A percentile compares a stretch with the other conserved stretches of the same genome.
Evolutionary conservation across 2,888 invertebrate genomes (phyloP).

Genomic region (Synergus itoensis): DNA sequence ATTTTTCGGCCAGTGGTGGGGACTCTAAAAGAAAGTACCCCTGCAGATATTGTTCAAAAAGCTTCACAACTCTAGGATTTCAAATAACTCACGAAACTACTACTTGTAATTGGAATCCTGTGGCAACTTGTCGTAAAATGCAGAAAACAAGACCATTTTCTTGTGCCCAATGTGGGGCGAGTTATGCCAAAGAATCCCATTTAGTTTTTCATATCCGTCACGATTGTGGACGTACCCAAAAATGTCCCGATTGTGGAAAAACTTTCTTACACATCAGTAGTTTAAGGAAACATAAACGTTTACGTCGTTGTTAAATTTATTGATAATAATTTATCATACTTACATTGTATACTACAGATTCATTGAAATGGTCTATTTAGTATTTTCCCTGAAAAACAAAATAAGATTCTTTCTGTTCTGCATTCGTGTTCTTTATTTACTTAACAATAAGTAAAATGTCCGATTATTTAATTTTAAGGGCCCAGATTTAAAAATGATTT

Average conservation of each 20-base stretch:
- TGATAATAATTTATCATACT: background rate
- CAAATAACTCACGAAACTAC: slow-evolving; percentile 58
- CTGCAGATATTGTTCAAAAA: slow-evolving; percentile 63
- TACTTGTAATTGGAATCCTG: slow-evolving; percentile 64
- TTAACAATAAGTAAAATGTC: too few species aligned
- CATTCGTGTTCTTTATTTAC: too few species aligned
- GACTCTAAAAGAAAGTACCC: slow-evolving; percentile 46
- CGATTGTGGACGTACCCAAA: slow-evolving; percentile 66
- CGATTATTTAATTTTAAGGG: background rate
- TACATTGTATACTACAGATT: background rate
- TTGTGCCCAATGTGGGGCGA: slow-evolving; percentile 64
- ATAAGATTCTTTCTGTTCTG: too few species aligned
- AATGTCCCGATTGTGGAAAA: slow-evolving; percentile 61
- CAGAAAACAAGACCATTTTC: slow-evolving; percentile 59
- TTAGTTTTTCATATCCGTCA: slow-evolving; percentile 66
- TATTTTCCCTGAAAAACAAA: background rate
- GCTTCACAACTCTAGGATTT: slow-evolving; percentile 57
- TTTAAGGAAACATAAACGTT: slow-evolving; percentile 51
- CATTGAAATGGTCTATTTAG: background rate
- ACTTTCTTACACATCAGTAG: slow-evolving; percentile 64
- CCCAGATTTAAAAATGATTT: background rate
- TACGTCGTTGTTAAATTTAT: background rate
- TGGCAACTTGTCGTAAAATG: slow-evolving; percentile 57
- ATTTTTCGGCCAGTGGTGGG: slow-evolving; percentile 4
- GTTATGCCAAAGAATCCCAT: slow-evolving; percentile 63